Conservation (phyloP, 2,113 vertebrate species). For the Passer montanus region DNA sequence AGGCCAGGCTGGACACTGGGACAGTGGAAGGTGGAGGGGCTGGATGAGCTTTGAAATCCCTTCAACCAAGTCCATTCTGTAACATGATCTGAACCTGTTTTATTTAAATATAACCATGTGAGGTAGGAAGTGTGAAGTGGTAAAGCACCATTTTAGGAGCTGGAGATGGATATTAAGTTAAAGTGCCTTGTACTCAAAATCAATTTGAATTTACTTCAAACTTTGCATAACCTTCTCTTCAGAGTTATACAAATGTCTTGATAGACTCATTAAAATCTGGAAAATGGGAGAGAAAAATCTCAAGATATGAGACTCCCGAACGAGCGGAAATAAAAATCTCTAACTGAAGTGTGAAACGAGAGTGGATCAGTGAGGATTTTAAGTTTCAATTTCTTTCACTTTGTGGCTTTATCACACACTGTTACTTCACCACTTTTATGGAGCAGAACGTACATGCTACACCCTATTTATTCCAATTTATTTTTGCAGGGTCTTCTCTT, state of each 20-base stretch:
- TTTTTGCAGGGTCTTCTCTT: not conserved
- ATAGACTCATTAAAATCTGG: slow-evolving; percentile 47
- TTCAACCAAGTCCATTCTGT: not conserved
- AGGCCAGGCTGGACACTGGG: not conserved
- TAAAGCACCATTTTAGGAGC: not conserved
- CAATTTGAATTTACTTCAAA: slow-evolving; percentile 45
- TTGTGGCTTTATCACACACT: not conserved
- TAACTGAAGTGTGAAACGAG: not conserved
- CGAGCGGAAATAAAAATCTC: not conserved
- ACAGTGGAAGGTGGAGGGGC: accelerated
- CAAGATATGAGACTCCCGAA: not conserved
- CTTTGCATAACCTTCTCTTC: slow-evolving; percentile 52
- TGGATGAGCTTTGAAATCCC: not conserved
- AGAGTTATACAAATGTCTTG: slow-evolving; percentile 16
- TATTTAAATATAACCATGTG: not conserved
- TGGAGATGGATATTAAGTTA: not conserved
- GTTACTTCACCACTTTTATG: not conserved
- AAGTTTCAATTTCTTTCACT: slow-evolving; percentile 12
- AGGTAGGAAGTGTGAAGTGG: not conserved
- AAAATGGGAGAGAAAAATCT: slow-evolving; percentile 13
- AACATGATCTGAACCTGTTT: not conserved
- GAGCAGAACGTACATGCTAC: not conserved
- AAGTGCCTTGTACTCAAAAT: slow-evolving; percentile 11
- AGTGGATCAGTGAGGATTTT: not conserved
- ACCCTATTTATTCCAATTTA: not conserved